Base-by-base conservation (phyloP, 1,140 invertebrate species). In the Drosophila auraria region DNA sequence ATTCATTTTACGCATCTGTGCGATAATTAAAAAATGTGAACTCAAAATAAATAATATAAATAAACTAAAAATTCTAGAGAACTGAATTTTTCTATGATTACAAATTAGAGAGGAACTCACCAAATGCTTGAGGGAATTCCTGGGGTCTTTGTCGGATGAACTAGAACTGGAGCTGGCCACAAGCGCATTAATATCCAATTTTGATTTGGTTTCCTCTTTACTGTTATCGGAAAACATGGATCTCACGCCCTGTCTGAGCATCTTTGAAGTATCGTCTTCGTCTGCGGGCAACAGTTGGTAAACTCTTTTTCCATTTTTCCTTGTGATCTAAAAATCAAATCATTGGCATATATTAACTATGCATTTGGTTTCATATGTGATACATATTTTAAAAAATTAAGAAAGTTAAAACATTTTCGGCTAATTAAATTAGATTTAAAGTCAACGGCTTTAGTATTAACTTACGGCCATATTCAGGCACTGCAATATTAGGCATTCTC, bases 401-500 rank as follows among this genome's bases (percentile, higher is more conserved):
- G 8, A 9, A 33, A 33, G 8, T 33, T 8, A 33, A 33, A 11
- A 11, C 33, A 2, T 36, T 36, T 36, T 9, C 9, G 0, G 1
- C 1, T 8, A 33, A 5, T 5, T 3, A 17, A 33, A 27, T 30
- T 30, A 30, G 27, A 27, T 27, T 27, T 27, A 27, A 4, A 27
- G 5, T 27, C 5, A 27, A 27, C 1, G 5, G 30, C 2, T 9
- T 50, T 50, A 15, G 3, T 11, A 33, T 15, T n/a, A 30, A 27
- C 38, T 45, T 5, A 63, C 92, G 79, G 62, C 70, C 20, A 93
- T 63, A 45, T 86, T 80, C 0, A 93, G 66, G 40, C 83, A 92
- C 45, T 93, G 92, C 1, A 93, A 64, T 14, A 93, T 91, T 25
- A 83, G 71, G 27, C 92, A 93, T 54, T 93, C 81, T 9, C 92